Base-by-base conservation (phyloP, 2,888 invertebrate species). In the Monochamus alternatus region DNA sequence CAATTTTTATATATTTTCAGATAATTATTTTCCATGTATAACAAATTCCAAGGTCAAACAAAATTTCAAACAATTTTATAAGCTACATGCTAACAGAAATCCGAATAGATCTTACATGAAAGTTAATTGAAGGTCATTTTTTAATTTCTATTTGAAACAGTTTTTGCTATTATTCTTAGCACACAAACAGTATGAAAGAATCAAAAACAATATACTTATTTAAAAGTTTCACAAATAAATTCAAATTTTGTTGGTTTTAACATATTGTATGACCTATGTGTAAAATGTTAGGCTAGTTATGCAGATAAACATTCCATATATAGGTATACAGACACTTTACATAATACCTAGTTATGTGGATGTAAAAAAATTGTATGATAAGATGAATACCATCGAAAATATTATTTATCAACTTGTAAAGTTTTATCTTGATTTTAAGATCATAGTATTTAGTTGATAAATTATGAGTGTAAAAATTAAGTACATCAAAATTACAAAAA, bases 111-210 rank as follows among this genome's bases (percentile, higher is more conserved):
- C 63, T 73, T 73, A 68, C 30, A 73, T 68, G 73, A 73, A 67
- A 67, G 73, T 67, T 73, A 67, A 73, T 67, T 73, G 73, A 73
- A 73, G 73, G 73, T 73, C 73, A 67, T 66, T 73, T 73, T 73
- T 73, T 73, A 73, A 67, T 73, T 73, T 73, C 74, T 63, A 69
- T 64, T 74, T 70, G 64, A 47, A 74, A 59, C 69, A 69, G 64
- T 64, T 74, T 68, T 69, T 74, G 69, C 51, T 31, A 31, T 51
- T 14, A 63, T 71, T 71, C 52, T 32, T 30, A 71, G 38, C 63
- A 71, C 64, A 55, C 12, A 52, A 51, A 47, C 38, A 62, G 30
- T 38, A 22, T 14, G 55, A 38, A 63, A 64, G 52, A 14, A 43
- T 52, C 32, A 52, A 71, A 47, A 72, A 67, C 32, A 67, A 66